Percentiles rank a stretch among this genome's conserved stretches.
These are phyloP conservation scores for Mythimna albipuncta DNA, from an alignment of 2,888 invertebrate genomes.

Conservation along the genomic window DNA sequence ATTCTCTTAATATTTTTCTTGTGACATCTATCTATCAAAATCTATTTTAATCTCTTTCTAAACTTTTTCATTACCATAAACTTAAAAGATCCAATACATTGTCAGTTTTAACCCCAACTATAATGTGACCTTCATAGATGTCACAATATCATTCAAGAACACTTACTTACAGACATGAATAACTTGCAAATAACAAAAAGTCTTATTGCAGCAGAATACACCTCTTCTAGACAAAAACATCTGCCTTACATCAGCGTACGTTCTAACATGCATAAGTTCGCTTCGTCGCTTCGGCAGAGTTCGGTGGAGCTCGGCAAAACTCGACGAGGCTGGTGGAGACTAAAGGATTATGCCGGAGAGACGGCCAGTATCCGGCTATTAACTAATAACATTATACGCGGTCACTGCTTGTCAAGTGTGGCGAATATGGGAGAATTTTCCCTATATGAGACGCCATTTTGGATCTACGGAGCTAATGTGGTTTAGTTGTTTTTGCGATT, in stretches of 20 bases:
- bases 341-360: slow-evolving; percentile 43
- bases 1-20: no score
- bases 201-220: background rate
- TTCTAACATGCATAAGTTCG: slow-evolving; percentile 41
- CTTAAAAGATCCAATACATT: no score
- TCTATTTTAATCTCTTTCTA: no score
- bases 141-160: background rate
- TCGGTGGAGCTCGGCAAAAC: slow-evolving; percentile 6
- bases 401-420: slow-evolving; percentile 54
- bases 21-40: no score
- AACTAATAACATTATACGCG: slow-evolving; percentile 59
- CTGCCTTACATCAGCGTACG: slow-evolving; percentile 19
- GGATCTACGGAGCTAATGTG: slow-evolving; percentile 25
- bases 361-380: slow-evolving; percentile 50
- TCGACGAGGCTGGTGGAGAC: slow-evolving; percentile 9
- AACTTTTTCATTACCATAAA: no score
- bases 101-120: no score
- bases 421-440: slow-evolving; percentile 44
- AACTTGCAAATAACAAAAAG: slow-evolving; percentile 16
- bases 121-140: no score
- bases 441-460: slow-evolving; percentile 41
- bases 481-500: slow-evolving; percentile 13
- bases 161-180: background rate
- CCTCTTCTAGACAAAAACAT: slow-evolving; percentile 31
- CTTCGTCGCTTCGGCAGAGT: slow-evolving; percentile 36